Evolutionary conservation across 2,113 vertebrate genomes (phyloP).

Genomic region (Sinocyclocheilus maitianheensis): DNA sequence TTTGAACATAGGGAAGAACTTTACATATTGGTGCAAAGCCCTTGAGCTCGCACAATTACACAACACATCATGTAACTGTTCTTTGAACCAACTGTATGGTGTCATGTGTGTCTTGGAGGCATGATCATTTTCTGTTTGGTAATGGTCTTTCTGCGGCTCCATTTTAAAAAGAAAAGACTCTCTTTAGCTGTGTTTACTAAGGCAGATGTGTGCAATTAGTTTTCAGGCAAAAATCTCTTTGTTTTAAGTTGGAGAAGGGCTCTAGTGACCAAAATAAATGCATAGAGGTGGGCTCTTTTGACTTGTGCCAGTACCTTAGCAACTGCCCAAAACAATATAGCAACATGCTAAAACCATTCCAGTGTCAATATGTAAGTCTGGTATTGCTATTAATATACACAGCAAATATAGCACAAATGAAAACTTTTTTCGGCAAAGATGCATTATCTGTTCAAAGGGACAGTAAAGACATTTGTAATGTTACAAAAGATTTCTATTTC

Average conservation of each 20-base stretch:
- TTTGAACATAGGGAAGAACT: constrained; percentile 61
- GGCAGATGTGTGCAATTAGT: neutral
- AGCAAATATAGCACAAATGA: neutral
- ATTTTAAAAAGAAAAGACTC: neutral
- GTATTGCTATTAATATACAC: neutral
- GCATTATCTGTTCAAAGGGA: neutral
- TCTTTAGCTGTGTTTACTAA: neutral
- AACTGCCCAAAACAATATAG: too few species aligned
- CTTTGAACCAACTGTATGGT: constrained; percentile 51
- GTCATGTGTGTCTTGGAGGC: constrained; percentile 25
- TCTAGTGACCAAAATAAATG: neutral
- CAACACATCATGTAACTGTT: constrained; percentile 56
- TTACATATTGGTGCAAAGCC: constrained; percentile 61
- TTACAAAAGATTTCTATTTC: neutral
- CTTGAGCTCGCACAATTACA: constrained; percentile 53
- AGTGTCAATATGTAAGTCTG: neutral
- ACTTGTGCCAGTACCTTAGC: neutral
- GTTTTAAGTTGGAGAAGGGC: neutral
- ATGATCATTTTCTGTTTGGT: constrained; percentile 10
- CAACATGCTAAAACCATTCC: neutral
- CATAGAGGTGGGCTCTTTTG: neutral
- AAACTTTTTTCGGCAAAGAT: neutral
- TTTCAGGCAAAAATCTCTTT: neutral
- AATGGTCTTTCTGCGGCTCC: neutral
- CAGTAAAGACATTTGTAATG: neutral